A percentile compares a stretch with the other conserved stretches of the same genome.
Conservation (phyloP, 1,140 invertebrate genomes). For the Adelges cooleyi region DNA sequence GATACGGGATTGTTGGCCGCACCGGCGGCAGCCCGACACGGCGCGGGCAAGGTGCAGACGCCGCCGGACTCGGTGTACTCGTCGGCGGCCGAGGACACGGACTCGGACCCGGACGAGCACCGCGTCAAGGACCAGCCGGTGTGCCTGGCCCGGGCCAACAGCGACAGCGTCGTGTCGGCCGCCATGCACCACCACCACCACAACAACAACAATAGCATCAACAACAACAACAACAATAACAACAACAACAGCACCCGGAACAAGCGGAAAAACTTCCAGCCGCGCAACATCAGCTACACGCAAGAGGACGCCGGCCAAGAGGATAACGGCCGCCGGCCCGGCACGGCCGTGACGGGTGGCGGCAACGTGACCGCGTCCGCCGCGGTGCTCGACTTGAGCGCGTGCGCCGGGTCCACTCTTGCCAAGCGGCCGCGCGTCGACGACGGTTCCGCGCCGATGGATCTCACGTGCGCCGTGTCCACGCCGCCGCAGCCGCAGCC, state of each 20-base stretch:
- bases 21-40: slow-evolving; percentile 9
- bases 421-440: slow-evolving; percentile 22
- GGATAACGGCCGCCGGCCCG: not conserved
- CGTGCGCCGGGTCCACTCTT: slow-evolving; percentile 27
- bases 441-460: slow-evolving; percentile 32
- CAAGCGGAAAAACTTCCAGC: slow-evolving; percentile 44
- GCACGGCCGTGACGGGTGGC: not conserved
- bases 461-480: slow-evolving; percentile 32
- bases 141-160: not conserved
- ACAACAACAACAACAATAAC: not conserved
- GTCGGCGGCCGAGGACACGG: slow-evolving; percentile 11
- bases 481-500: not conserved
- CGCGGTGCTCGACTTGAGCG: slow-evolving; percentile 13
- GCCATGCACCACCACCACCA: not conserved
- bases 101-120: slow-evolving; percentile 5
- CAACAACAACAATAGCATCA: not conserved
- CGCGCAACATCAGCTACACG: slow-evolving; percentile 39
- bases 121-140: slow-evolving; percentile 2
- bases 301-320: slow-evolving; percentile 5
- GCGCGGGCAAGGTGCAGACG: slow-evolving; percentile 5
- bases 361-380: slow-evolving; percentile 16
- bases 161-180: not conserved
- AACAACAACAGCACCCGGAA: slow-evolving; percentile 34
- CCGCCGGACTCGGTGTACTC: slow-evolving; percentile 17
- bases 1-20: slow-evolving; percentile 26